Conservation (phyloP, 2,797 vertebrate species). For the Epinephelus coioides region DNA sequence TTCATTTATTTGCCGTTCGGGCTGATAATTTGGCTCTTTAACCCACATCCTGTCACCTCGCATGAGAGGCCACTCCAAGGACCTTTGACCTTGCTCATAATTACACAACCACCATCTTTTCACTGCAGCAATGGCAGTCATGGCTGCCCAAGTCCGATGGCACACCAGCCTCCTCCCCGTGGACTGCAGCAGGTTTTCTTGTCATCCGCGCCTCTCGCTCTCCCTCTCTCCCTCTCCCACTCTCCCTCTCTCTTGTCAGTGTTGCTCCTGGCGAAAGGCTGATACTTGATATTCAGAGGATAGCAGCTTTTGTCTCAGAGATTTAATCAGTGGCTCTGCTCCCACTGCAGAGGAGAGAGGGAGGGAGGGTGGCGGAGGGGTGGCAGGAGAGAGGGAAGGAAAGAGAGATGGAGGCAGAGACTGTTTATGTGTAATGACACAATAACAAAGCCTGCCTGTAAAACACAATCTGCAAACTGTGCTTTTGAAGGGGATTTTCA, state of each 20-base stretch:
- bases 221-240: conserved; percentile 61
- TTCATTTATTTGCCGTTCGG: conserved; percentile 46
- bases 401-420: conserved; percentile 84
- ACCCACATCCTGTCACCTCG: conserved; percentile 66
- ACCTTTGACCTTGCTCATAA: conserved; percentile 85
- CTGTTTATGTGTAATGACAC: conserved; percentile 90
- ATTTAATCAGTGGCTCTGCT: conserved; percentile 88
- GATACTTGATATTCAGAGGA: conserved; percentile 91
- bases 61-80: conserved; percentile 58
- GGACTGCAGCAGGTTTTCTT: conserved; percentile 87
- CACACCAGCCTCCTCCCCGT: conserved; percentile 83
- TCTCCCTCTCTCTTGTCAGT: conserved; percentile 84
- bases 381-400: conserved; percentile 76
- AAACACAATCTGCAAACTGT: conserved; percentile 86
- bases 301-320: conserved; percentile 89
- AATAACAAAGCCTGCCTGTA: conserved; percentile 89
- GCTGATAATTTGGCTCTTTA: conserved; percentile 68
- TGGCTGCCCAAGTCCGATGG: conserved; percentile 82
- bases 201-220: conserved; percentile 81
- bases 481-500: conserved; percentile 87
- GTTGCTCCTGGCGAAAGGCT: conserved; percentile 87
- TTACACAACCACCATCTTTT: conserved; percentile 76
- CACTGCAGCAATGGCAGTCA: conserved; percentile 80
- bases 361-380: conserved; percentile 63
- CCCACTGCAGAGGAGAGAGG: conserved; percentile 84